Base-by-base conservation (phyloP, 2,888 invertebrate genomes). In the Andrena praecox region DNA sequence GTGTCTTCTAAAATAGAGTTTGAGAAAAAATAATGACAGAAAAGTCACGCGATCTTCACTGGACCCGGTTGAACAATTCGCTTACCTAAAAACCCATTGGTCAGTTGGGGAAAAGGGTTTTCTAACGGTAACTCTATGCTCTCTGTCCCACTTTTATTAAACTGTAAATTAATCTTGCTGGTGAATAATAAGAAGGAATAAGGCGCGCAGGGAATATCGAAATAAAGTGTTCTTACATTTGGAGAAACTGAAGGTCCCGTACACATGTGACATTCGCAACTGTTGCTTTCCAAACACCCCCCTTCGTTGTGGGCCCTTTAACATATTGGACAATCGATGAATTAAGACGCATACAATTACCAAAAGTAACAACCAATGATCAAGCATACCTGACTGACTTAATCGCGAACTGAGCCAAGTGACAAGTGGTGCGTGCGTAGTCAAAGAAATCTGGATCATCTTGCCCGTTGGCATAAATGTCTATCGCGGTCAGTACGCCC, bases 401-500 rank as follows among this genome's bases (percentile, higher is more conserved):
- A 33, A 84, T 77, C 1, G 87, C 80, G 31, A 82, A 80, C 62
- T 83, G 87, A n/a, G 80, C 80, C 24, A 86, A 72, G 7, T 85
- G 76, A 67, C 84, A 77, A 8, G 75, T 74, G 6, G 80, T 56
- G 16, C 78, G 80, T 1, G 77, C 71, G 8, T 75, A 78, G 59
- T 79, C 77, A 6, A 74, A 73, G 54, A 87, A 86, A 52, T 85
- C 87, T 6, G 85, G 79, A 71, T 89, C 88, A 6, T 82, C 71
- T 7, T 85, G 83, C 24, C 86, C 88, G 27, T 85, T 75, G 6
- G 75, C 66, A 12, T 86, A 82, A 8, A 87, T 81, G 24, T 91
- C 90, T 5, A 85, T 77, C 0, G 81, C 84, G 33, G 89, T 89
- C 27, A 91, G 82, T 63, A 89, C 89, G 29, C 89, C 91, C 0